These are phyloP conservation scores for Acrocyrtus sp. DNA, from an alignment of 2,888 invertebrate genomes.

Conservation along the genomic window DNA sequence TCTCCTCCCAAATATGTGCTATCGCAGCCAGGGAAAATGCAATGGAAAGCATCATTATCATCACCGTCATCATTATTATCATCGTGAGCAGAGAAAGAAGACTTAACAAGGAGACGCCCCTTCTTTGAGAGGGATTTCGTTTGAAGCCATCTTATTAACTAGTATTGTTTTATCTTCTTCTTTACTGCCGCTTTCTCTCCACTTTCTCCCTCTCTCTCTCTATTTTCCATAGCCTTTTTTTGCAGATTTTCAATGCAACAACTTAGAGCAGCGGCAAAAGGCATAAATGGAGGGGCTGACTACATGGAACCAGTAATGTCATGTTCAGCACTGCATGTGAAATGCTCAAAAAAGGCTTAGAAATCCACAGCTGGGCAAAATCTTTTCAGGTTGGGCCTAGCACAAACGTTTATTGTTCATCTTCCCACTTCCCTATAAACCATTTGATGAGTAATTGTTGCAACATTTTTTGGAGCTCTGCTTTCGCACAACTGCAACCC, in stretches of 20 bases:
- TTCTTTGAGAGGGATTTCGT: constrained; percentile 43
- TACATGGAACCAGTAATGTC: constrained; percentile 30
- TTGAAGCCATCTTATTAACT: constrained; percentile 53
- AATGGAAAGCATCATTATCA: constrained; percentile 16
- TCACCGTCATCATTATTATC: constrained; percentile 21
- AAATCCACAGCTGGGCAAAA: constrained; percentile 47
- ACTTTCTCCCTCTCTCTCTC: background rate
- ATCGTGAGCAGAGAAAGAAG: constrained; percentile 18
- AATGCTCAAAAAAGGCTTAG: constrained; percentile 48
- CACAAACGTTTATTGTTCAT: constrained; percentile 36
- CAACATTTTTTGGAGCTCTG: too few relatives aligned
- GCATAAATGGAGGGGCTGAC: background rate
- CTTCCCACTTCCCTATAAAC: background rate
- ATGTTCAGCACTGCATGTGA: constrained; percentile 52
- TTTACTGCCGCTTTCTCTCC: constrained; percentile 13
- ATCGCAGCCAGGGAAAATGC: background rate
- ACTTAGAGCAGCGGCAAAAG: background rate
- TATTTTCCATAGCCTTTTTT: background rate
- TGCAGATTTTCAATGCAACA: constrained; percentile 27
- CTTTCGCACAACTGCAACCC: too few relatives aligned
- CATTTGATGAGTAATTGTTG: too few relatives aligned
- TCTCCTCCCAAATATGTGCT: too few relatives aligned
- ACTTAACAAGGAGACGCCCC: constrained; percentile 41
- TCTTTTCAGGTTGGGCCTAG: constrained; percentile 27
- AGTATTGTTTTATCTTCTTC: constrained; percentile 50